Conservation (phyloP, 2,113 vertebrate genomes). For the Hippoglossus stenolepis region DNA sequence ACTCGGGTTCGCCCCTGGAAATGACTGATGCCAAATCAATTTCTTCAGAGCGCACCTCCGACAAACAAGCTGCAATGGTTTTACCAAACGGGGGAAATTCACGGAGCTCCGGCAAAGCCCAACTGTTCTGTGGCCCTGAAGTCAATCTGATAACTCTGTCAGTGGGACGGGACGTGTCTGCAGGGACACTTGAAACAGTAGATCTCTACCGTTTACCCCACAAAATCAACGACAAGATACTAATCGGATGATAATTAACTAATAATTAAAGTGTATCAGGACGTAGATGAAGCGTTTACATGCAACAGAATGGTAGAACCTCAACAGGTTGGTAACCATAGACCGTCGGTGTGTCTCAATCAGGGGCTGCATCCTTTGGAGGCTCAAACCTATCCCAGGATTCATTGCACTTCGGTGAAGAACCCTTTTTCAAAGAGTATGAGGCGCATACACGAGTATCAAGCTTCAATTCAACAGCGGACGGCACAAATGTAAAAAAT, state of each 20-base stretch:
- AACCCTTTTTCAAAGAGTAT: too few relatives aligned
- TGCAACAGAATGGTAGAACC: not conserved
- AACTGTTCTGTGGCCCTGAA: constrained; percentile 6
- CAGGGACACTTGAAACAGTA: not conserved
- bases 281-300: not conserved
- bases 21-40: constrained; percentile 66
- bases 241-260: not conserved
- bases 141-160: constrained; percentile 30
- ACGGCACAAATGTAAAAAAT: too few relatives aligned
- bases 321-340: not conserved
- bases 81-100: constrained; percentile 32
- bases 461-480: too few relatives aligned
- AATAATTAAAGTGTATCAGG: not conserved
- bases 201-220: not conserved
- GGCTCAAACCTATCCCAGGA: too few relatives aligned
- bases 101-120: constrained; percentile 12
- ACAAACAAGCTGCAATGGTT: constrained; percentile 53
- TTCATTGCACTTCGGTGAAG: too few relatives aligned
- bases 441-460: too few relatives aligned
- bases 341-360: too few relatives aligned
- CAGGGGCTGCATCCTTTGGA: too few relatives aligned
- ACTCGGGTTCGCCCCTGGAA: constrained; percentile 38
- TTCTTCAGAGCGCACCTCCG: constrained; percentile 44
- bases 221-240: not conserved
- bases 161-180: not conserved